phyloP scores from a whole-genome alignment of 2,888 invertebrate genomes.

The Harpalus rubripes region DNA sequence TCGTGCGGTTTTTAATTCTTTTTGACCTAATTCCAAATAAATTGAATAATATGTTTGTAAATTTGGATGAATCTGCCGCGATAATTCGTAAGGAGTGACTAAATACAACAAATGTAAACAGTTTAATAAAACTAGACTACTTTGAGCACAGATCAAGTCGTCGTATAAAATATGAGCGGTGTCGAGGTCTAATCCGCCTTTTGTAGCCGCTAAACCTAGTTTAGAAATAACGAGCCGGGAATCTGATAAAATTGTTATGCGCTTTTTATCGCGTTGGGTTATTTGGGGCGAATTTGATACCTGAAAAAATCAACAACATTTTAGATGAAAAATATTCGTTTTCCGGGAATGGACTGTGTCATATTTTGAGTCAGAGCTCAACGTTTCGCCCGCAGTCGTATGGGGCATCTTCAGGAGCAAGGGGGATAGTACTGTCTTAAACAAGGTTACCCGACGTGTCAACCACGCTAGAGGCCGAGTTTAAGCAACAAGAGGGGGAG shows the following conservation, averaged over 20 bases:
- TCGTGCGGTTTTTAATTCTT: conserved; percentile 85
- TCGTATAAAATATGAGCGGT: conserved; percentile 85
- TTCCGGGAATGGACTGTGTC: too few species aligned
- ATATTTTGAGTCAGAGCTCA: too few species aligned
- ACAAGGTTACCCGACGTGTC: too few species aligned
- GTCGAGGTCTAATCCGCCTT: conserved; percentile 90
- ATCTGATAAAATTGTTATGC: conserved; percentile 70
- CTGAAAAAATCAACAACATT: too few species aligned
- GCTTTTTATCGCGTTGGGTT: conserved; percentile 57
- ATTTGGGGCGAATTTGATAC: background rate
- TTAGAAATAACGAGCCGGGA: conserved; percentile 81
- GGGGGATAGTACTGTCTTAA: too few species aligned
- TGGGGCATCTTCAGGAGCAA: too few species aligned
- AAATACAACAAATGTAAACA: conserved; percentile 93
- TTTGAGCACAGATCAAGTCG: conserved; percentile 87
- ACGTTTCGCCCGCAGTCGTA: too few species aligned
- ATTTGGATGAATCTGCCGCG: conserved; percentile 79
- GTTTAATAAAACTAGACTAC: conserved; percentile 88
- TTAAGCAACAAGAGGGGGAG: too few species aligned
- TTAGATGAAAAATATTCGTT: too few species aligned
- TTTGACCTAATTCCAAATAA: conserved; percentile 82
- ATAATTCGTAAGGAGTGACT: conserved; percentile 88
- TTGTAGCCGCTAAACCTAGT: conserved; percentile 90
- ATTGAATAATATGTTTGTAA: conserved; percentile 81
- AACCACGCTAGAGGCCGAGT: too few species aligned